Percentiles rank a stretch among this genome's conserved stretches.
phyloP scores from a whole-genome alignment of 2,797 vertebrate genomes.

The Chelonia mydas region DNA sequence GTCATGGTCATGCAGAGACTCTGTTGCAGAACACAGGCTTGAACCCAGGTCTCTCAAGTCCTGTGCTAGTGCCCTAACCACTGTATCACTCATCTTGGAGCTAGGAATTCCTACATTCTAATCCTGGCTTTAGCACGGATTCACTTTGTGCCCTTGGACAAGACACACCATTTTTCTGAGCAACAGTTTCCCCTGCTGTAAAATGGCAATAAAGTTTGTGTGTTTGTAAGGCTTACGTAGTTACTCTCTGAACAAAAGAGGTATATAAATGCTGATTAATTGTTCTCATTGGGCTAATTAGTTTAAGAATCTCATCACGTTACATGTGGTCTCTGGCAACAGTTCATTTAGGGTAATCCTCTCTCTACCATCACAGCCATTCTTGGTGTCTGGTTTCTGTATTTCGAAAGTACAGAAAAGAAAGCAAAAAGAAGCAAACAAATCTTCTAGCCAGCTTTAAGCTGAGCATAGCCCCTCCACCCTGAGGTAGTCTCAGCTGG shows the following conservation, averaged over 20 bases:
- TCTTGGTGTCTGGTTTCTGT: too few species aligned
- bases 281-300: constrained; percentile 36
- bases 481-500: too few species aligned
- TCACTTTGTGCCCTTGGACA: too few species aligned
- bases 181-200: background rate
- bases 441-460: too few species aligned
- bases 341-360: constrained; percentile 17
- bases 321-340: constrained; percentile 1
- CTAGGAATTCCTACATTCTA: too few species aligned
- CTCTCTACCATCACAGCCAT: background rate
- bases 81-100: too few species aligned
- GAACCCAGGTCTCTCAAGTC: background rate
- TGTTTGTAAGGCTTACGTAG: constrained; percentile 16
- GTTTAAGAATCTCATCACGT: constrained; percentile 36
- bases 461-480: too few species aligned
- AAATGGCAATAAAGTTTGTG: background rate
- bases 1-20: background rate
- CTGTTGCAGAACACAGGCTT: background rate
- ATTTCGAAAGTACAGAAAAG: too few species aligned
- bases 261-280: constrained; percentile 46
- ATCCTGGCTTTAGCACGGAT: too few species aligned
- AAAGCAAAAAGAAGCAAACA: too few species aligned
- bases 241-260: constrained; percentile 21
- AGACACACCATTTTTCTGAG: background rate
- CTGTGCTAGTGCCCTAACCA: background rate